Evolutionary conservation across 2,888 invertebrate species (phyloP).

Genomic region (Trissolcus brochymenae): DNA sequence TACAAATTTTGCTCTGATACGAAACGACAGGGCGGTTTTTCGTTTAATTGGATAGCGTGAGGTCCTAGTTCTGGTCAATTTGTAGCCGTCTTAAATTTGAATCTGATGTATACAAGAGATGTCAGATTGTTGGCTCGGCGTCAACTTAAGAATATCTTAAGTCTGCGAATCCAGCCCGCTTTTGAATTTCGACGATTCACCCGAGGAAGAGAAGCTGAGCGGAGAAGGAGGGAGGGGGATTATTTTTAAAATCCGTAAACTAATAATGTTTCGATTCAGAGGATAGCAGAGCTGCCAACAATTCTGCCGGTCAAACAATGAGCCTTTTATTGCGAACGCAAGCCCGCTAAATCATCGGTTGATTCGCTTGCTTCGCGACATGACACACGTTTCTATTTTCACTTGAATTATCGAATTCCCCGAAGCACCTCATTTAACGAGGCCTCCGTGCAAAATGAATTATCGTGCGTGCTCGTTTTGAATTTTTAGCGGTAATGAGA

Average conservation of each 20-base stretch:
- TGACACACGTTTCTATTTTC: neutral
- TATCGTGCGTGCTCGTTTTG: no score
- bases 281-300: neutral
- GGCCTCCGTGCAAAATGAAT: no score
- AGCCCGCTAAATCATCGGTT: no score
- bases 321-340: no score
- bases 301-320: no score
- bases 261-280: constrained; percentile 2
- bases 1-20: constrained; percentile 36
- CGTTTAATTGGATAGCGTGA: constrained; percentile 51
- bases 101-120: constrained; percentile 54
- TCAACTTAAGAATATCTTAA: constrained; percentile 50
- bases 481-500: no score
- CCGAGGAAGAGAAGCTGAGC: neutral
- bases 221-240: neutral
- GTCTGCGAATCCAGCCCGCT: constrained; percentile 53
- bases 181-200: constrained; percentile 39
- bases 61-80: constrained; percentile 54
- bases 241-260: constrained; percentile 8
- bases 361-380: no score
- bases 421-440: constrained; percentile 1
- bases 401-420: neutral
- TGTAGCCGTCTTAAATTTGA: constrained; percentile 54
- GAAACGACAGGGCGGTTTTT: constrained; percentile 47
- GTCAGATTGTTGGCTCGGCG: constrained; percentile 51